A percentile compares a stretch with the other conserved stretches of the same genome.
phyloP scores from a whole-genome alignment of 2,888 invertebrate species.

The Ectropis crepuscularia region DNA sequence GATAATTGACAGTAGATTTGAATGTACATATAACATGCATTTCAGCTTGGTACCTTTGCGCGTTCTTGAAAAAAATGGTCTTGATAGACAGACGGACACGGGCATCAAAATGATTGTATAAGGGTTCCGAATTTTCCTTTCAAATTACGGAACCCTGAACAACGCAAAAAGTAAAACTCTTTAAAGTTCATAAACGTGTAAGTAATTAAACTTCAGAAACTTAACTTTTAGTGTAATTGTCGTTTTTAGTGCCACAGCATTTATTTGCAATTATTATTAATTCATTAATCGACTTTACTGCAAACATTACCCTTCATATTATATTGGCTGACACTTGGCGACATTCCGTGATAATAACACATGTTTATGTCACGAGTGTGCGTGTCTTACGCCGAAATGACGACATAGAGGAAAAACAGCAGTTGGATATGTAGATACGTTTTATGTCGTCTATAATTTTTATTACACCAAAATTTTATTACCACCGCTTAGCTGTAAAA shows the following conservation, averaged over 20 bases:
- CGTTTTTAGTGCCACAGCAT: constrained; percentile 2
- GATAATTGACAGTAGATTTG: no score
- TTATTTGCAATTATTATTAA: constrained; percentile 26
- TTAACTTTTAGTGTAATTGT: background rate
- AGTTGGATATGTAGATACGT: constrained; percentile 7
- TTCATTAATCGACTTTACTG: constrained; percentile 25
- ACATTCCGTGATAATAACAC: constrained; percentile 42
- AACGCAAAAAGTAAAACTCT: background rate
- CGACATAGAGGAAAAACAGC: constrained; percentile 19
- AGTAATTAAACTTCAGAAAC: background rate
- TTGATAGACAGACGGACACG: no score
- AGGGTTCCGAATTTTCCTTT: no score
- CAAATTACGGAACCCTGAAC: background rate
- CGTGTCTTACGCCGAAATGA: constrained; percentile 41
- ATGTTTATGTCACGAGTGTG: constrained; percentile 42
- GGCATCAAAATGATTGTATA: no score
- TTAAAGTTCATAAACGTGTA: background rate
- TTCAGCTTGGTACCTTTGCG: no score
- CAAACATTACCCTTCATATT: constrained; percentile 25
- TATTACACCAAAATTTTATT: background rate
- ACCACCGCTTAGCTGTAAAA: no score
- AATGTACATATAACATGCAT: no score
- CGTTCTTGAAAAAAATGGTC: no score
- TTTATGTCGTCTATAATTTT: background rate
- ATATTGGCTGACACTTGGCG: constrained; percentile 34